A percentile compares a stretch with the other conserved stretches of the same genome.
phyloP scores from a whole-genome alignment of 2,888 invertebrate species.

The Pristionchus maxplancki region DNA sequence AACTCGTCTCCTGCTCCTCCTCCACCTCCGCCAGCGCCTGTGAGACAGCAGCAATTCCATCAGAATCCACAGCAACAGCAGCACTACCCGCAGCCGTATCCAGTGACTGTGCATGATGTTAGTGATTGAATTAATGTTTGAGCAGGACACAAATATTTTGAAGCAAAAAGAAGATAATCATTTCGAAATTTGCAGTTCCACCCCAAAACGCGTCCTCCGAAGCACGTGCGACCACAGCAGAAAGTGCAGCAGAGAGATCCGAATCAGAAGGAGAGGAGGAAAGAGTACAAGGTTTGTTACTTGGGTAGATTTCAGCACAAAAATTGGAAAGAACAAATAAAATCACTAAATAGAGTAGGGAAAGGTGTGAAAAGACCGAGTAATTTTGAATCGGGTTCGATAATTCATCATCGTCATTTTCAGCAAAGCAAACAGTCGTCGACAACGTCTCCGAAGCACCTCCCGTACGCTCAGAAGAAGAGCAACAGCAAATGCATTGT shows the following conservation, averaged over 20 bases:
- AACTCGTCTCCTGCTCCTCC: not conserved
- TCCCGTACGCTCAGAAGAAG: constrained; percentile 59
- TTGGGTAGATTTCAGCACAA: too few relatives aligned
- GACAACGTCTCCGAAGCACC: constrained; percentile 37
- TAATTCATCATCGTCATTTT: not conserved
- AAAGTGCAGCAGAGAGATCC: not conserved
- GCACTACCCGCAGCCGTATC: not conserved
- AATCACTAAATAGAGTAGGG: not conserved
- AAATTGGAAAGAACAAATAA: not conserved
- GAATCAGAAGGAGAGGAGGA: constrained; percentile 42
- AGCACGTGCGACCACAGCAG: constrained; percentile 27
- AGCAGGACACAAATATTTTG: not conserved
- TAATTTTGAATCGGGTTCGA: not conserved
- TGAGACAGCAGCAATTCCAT: not conserved
- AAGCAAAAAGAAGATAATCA: not conserved
- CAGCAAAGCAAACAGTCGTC: not conserved
- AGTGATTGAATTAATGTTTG: not conserved
- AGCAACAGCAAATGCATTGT: constrained; percentile 60
- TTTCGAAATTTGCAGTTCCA: not conserved
- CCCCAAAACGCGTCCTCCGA: not conserved
- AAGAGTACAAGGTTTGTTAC: constrained; percentile 5
- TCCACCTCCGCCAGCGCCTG: not conserved
- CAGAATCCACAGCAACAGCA: not conserved
- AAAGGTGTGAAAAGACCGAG: not conserved
- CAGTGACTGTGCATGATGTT: constrained; percentile 1